These are phyloP conservation scores for Chloroclysta siterata DNA, from an alignment of 2,888 invertebrate genomes.

Conservation along the genomic window DNA sequence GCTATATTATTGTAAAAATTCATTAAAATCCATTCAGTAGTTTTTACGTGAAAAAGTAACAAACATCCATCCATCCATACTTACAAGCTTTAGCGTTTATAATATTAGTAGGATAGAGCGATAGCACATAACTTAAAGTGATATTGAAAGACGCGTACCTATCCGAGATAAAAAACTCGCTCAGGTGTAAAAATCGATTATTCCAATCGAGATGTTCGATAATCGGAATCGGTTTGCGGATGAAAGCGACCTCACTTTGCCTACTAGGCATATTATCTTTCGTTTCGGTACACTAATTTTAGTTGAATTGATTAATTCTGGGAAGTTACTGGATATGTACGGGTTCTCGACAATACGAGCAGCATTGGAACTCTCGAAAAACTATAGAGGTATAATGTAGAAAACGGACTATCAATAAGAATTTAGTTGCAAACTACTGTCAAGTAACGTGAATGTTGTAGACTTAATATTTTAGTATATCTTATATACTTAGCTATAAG, in stretches of 20 bases:
- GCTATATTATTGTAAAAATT: too few relatives aligned
- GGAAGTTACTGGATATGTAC: background rate
- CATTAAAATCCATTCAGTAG: too few relatives aligned
- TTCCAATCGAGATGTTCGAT: slow-evolving; percentile 17
- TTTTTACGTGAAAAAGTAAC: too few relatives aligned
- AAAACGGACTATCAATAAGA: background rate
- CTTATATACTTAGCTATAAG: too few relatives aligned
- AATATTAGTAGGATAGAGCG: too few relatives aligned
- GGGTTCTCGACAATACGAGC: slow-evolving; percentile 2
- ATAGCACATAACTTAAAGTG: slow-evolving; percentile 6
- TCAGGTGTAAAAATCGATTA: slow-evolving; percentile 17
- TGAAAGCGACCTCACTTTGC: slow-evolving; percentile 6
- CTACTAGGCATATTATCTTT: slow-evolving; percentile 20
- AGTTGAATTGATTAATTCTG: slow-evolving; percentile 20
- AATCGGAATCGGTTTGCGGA: slow-evolving; percentile 21
- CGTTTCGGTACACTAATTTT: slow-evolving; percentile 24
- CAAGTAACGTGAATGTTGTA: too few relatives aligned
- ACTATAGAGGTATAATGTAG: too few relatives aligned
- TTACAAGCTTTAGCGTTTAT: too few relatives aligned
- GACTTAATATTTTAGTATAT: too few relatives aligned
- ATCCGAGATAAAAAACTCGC: slow-evolving; percentile 9
- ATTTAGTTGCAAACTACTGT: too few relatives aligned
- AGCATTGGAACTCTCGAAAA: too few relatives aligned
- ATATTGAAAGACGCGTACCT: slow-evolving; percentile 6
- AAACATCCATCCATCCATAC: too few relatives aligned